Percentiles rank a stretch among this genome's conserved stretches.
These are phyloP conservation scores for Telenomus remus DNA, from an alignment of 1,140 invertebrate species.

Conservation along the genomic window DNA sequence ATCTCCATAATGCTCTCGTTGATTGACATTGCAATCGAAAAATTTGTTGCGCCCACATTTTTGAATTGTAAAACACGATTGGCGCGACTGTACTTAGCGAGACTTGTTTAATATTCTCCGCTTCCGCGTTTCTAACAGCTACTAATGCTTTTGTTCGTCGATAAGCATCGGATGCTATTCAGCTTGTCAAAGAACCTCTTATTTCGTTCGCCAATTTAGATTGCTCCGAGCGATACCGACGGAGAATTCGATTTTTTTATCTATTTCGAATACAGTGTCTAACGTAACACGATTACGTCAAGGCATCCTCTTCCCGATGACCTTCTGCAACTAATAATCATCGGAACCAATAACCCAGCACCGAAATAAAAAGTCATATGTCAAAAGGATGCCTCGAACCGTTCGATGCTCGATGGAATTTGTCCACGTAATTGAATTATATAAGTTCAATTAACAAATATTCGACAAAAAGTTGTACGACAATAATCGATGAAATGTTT, in stretches of 20 bases:
- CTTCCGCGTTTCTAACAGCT: conserved; percentile 52
- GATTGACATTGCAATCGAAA: conserved; percentile 3
- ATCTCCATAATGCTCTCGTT: conserved; percentile 1
- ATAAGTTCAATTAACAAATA: no score
- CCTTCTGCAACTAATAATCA: conserved; percentile 3
- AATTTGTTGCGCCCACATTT: neutral
- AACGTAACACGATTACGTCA: conserved; percentile 48
- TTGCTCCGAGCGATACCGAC: conserved; percentile 37
- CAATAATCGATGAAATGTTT: no score
- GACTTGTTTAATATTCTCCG: conserved; percentile 31
- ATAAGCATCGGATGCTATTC: conserved; percentile 52
- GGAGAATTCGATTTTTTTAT: conserved; percentile 18
- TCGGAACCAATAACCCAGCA: neutral
- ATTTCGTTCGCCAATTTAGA: conserved; percentile 53
- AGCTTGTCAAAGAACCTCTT: conserved; percentile 49
- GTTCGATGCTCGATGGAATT: no score
- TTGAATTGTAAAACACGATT: conserved; percentile 6
- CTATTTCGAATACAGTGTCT: conserved; percentile 6
- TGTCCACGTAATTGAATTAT: no score
- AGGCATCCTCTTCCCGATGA: conserved; percentile 21
- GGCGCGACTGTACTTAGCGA: conserved; percentile 8
- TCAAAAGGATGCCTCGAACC: no score
- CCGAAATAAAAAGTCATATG: no score
- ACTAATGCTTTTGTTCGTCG: conserved; percentile 42
- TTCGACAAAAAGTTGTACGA: no score